Percentiles rank a stretch among this genome's conserved stretches.
Evolutionary conservation across 1,140 invertebrate species (phyloP).

Genomic region (Sarcophaga peregrina): DNA sequence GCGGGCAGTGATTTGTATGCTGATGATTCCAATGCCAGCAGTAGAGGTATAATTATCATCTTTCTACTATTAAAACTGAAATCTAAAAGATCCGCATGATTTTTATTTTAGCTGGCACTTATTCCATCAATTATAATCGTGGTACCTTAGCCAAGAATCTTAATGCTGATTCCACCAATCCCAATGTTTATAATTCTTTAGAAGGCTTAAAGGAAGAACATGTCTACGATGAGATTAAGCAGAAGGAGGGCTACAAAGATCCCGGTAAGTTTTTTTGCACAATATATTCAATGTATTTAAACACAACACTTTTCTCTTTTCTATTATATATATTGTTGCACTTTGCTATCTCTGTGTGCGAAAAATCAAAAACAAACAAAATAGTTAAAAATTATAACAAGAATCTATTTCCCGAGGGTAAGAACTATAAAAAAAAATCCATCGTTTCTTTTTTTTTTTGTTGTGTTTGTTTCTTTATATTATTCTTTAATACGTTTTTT

Average conservation of each 20-base stretch:
- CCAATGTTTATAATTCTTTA: conserved; percentile 86
- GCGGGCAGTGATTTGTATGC: conserved; percentile 51
- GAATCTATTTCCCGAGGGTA: conserved; percentile 62
- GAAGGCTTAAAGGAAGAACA: conserved; percentile 82
- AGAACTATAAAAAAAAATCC: conserved; percentile 13
- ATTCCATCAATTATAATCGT: conserved; percentile 70
- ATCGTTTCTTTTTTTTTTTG: neutral
- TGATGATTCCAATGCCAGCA: conserved; percentile 63
- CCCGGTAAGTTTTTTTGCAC: conserved; percentile 62
- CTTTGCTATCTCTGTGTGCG: conserved; percentile 36
- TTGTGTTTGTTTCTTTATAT: conserved; percentile 38
- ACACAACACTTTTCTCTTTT: conserved; percentile 6
- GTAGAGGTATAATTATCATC: conserved; percentile 50
- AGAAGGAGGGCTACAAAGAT: conserved; percentile 74
- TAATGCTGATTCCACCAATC: conserved; percentile 85
- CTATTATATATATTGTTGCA: neutral
- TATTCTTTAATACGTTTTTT: neutral
- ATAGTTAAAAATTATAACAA: conserved; percentile 65
- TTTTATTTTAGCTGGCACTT: conserved; percentile 65
- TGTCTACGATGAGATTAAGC: conserved; percentile 92
- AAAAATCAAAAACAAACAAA: conserved; percentile 27
- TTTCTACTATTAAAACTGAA: neutral
- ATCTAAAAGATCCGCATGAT: conserved; percentile 47
- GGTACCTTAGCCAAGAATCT: conserved; percentile 78
- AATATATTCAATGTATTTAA: neutral